phyloP scores from a whole-genome alignment of 2,113 vertebrate genomes.

The Panthera leo region DNA sequence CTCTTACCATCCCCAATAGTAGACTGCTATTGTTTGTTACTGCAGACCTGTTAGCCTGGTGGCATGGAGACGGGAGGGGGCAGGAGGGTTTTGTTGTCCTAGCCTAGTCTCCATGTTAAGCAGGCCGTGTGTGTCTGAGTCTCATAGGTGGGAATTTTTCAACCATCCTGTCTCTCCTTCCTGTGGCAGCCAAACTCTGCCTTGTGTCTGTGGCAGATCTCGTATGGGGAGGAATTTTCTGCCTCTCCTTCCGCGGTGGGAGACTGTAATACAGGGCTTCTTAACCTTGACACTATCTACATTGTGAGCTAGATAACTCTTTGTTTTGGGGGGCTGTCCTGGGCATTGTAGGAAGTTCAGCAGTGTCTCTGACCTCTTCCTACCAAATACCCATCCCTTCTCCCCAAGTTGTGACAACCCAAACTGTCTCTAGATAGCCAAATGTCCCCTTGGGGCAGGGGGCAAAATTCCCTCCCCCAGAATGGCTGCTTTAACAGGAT shows the following conservation, averaged over 20 bases:
- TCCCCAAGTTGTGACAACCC: no score
- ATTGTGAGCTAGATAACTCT: no score
- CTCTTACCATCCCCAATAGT: neutral
- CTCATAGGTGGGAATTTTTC: neutral
- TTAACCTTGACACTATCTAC: no score
- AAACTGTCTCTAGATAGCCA: neutral
- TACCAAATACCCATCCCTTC: no score
- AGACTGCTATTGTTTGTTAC: rapidly evolving
- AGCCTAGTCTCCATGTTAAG: neutral
- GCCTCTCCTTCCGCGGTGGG: neutral
- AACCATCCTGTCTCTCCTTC: neutral
- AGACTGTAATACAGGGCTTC: neutral
- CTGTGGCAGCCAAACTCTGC: neutral
- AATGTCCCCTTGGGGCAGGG: neutral
- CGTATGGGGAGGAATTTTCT: neutral
- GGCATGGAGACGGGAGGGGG: rapidly evolving
- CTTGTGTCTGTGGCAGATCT: neutral
- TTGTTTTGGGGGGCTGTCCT: neutral
- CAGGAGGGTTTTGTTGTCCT: neutral
- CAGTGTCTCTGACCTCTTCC: neutral
- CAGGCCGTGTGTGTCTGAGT: neutral
- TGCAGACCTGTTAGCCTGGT: neutral
- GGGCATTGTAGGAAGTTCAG: rapidly evolving
- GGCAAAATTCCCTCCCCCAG: neutral
- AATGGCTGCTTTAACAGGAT: neutral